Conservation (phyloP, 1,140 invertebrate genomes). For the Gonatopus flavifemur region DNA sequence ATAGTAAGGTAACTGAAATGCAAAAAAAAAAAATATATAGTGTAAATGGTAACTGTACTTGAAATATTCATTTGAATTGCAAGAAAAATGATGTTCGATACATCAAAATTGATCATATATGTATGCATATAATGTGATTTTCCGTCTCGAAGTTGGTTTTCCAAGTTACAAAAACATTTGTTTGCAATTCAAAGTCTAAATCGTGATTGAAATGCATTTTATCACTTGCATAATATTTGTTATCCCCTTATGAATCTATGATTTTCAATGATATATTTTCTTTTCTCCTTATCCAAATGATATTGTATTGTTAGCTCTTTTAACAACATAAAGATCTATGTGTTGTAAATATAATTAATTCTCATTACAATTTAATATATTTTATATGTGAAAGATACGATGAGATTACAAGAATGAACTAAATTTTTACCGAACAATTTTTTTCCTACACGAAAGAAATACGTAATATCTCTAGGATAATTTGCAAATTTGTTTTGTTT, state of each 20-base stretch:
- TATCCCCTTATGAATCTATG: conserved; percentile 20
- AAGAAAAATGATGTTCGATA: conserved; percentile 14
- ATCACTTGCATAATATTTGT: conserved; percentile 23
- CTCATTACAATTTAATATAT: conserved; percentile 25
- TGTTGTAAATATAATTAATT: conserved; percentile 22
- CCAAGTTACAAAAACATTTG: conserved; percentile 10
- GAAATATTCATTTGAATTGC: conserved; percentile 23
- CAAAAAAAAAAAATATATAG: conserved; percentile 28
- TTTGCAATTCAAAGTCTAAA: conserved; percentile 17
- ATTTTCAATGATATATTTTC: conserved; percentile 26
- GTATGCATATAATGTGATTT: conserved; percentile 5
- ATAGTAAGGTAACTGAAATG: conserved; percentile 31
- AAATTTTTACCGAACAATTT: no score
- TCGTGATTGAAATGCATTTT: conserved; percentile 21
- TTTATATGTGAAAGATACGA: conserved; percentile 17
- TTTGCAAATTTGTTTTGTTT: no score
- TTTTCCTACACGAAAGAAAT: no score
- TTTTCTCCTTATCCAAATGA: conserved; percentile 22
- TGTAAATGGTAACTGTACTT: conserved; percentile 40
- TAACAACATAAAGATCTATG: conserved; percentile 20
- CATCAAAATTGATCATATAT: conserved; percentile 7
- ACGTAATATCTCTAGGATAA: no score
- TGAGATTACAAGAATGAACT: conserved; percentile 26
- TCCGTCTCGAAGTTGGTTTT: conserved; percentile 7
- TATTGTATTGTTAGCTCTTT: conserved; percentile 17